phyloP scores from a whole-genome alignment of 2,797 vertebrate species.

The Echiichthys vipera region DNA sequence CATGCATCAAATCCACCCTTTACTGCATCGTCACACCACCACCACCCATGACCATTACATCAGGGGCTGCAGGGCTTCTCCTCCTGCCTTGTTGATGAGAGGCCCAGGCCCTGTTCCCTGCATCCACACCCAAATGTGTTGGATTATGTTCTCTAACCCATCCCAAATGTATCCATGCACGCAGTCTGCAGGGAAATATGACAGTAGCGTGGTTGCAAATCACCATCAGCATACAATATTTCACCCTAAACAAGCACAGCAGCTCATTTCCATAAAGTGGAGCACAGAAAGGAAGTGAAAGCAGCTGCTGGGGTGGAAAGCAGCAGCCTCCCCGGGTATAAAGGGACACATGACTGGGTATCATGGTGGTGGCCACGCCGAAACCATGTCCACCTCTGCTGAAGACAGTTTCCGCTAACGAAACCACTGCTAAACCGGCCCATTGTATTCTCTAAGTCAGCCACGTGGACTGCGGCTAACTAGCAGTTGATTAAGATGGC shows the following conservation, averaged over 20 bases:
- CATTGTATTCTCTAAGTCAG: conserved; percentile 25
- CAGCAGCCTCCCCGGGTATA: too few relatives aligned
- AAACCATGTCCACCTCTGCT: background rate
- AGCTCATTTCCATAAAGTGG: background rate
- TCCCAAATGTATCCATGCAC: too few relatives aligned
- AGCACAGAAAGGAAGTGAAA: background rate
- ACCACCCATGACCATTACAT: background rate
- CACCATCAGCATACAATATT: too few relatives aligned
- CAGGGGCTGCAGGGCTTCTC: too few relatives aligned
- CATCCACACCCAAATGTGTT: background rate
- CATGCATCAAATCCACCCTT: background rate
- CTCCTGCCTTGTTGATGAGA: background rate
- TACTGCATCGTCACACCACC: too few relatives aligned
- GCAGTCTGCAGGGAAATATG: too few relatives aligned
- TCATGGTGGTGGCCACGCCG: background rate
- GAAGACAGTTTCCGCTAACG: conserved; percentile 20
- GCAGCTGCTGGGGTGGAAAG: too few relatives aligned
- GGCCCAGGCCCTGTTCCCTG: background rate
- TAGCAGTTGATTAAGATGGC: accelerated
- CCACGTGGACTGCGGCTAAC: conserved; percentile 62
- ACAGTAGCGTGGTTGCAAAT: too few relatives aligned
- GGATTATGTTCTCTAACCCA: too few relatives aligned
- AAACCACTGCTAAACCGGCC: conserved; percentile 15
- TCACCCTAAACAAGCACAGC: too few relatives aligned
- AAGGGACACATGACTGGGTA: conserved; percentile 39